Conservation (phyloP, 2,797 vertebrate species). For the Rhyacichthys aspro region DNA sequence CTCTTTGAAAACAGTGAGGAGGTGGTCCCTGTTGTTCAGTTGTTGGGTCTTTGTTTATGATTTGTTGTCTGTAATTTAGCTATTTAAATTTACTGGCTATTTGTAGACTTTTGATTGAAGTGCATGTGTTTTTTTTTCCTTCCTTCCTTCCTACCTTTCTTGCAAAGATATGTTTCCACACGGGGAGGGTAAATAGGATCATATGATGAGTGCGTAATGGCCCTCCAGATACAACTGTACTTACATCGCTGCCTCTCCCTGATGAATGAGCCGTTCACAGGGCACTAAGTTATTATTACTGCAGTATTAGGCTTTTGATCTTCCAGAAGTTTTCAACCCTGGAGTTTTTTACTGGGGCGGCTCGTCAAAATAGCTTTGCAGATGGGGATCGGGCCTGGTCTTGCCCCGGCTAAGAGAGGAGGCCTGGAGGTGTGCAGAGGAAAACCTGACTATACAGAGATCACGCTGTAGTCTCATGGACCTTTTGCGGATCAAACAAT, state of each 20-base stretch:
- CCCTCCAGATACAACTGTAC: constrained; percentile 67
- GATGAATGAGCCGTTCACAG: constrained; percentile 70
- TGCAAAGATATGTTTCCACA: constrained; percentile 58
- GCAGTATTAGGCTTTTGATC: constrained; percentile 75
- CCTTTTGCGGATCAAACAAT: constrained; percentile 32
- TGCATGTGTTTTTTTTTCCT: too few relatives aligned
- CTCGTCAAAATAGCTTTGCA: constrained; percentile 74
- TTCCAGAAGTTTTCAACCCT: constrained; percentile 71
- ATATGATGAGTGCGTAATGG: constrained; percentile 68
- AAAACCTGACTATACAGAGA: constrained; percentile 45
- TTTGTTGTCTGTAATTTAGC: too few relatives aligned
- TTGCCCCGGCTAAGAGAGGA: constrained; percentile 64
- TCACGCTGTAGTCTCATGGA: constrained; percentile 14
- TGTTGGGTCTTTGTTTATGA: not conserved
- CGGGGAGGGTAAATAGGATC: constrained; percentile 43
- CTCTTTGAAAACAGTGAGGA: not conserved
- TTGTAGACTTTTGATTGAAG: constrained; percentile 8
- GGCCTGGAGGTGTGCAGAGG: constrained; percentile 62
- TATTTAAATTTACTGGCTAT: not conserved
- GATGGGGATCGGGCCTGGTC: constrained; percentile 74
- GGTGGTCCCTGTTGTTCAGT: constrained; percentile 3
- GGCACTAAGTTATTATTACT: constrained; percentile 71
- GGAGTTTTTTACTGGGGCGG: constrained; percentile 66
- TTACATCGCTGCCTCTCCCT: constrained; percentile 60
- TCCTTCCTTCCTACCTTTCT: constrained; percentile 4